These are phyloP conservation scores for Columba janthina DNA, from an alignment of 2,113 vertebrate species.

Conservation along the genomic window DNA sequence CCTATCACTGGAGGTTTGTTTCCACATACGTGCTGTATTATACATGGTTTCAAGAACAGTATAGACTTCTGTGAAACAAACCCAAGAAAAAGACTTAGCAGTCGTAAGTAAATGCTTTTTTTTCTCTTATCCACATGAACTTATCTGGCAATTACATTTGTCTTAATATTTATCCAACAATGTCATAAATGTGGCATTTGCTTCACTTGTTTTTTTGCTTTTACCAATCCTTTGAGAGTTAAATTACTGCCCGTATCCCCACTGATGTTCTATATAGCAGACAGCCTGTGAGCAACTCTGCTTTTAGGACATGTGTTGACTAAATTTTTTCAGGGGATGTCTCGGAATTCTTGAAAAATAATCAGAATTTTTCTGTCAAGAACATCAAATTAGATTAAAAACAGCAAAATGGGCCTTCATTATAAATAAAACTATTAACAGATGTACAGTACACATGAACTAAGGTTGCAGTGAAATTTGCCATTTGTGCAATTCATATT, in stretches of 20 bases:
- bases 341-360: background rate
- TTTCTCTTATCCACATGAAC: background rate
- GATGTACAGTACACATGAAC: background rate
- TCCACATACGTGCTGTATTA: background rate
- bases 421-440: background rate
- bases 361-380: background rate
- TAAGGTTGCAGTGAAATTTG: background rate
- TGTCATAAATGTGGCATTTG: background rate
- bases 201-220: background rate
- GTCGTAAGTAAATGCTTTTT: background rate
- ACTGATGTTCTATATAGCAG: background rate
- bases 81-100: background rate
- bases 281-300: background rate
- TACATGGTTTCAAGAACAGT: background rate
- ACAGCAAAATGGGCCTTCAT: background rate
- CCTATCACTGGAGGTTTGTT: background rate
- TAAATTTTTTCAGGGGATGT: background rate
- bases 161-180: background rate
- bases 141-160: background rate
- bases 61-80: background rate
- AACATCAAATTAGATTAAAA: background rate
- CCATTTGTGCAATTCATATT: background rate
- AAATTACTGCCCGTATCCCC: background rate
- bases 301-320: background rate
- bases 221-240: background rate